Percentiles rank a stretch among this genome's conserved stretches.
Conservation (phyloP, 2,113 vertebrate genomes). For the Pseudorectes ferrugineus region DNA sequence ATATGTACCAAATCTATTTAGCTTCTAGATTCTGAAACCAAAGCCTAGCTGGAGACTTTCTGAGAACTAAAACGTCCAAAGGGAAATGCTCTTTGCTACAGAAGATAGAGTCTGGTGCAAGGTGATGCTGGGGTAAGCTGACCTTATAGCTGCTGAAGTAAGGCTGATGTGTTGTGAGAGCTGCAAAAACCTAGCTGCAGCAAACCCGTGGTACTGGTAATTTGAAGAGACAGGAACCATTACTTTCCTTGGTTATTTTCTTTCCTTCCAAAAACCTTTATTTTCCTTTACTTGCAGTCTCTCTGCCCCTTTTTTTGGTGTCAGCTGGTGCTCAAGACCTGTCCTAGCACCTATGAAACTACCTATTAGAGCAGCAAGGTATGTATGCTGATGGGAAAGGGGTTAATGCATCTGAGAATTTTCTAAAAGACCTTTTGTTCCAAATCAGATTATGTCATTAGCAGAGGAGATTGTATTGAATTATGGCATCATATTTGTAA, state of each 20-base stretch:
- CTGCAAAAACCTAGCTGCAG: neutral
- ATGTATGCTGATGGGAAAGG: neutral
- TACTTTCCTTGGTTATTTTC: constrained; percentile 38
- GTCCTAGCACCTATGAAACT: neutral
- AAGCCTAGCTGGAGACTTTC: neutral
- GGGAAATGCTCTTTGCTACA: neutral
- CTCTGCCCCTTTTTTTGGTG: neutral
- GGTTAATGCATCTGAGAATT: neutral
- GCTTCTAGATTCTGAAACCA: neutral
- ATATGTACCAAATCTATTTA: neutral
- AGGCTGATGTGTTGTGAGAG: neutral
- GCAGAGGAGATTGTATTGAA: neutral
- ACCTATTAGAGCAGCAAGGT: neutral
- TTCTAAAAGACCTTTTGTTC: neutral
- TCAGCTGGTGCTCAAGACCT: constrained; percentile 25
- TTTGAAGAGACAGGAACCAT: constrained; percentile 67
- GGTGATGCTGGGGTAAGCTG: neutral
- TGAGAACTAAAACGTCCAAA: neutral
- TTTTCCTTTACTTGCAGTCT: constrained; percentile 3
- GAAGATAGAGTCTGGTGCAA: neutral
- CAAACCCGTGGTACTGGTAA: constrained; percentile 29
- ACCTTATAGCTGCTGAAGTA: neutral
- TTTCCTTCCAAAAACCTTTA: constrained; percentile 36
- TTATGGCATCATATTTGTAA: neutral
- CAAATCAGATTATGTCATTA: neutral